Base-by-base conservation (phyloP, 1,140 invertebrate genomes). In the Medauroidea extradentata region DNA sequence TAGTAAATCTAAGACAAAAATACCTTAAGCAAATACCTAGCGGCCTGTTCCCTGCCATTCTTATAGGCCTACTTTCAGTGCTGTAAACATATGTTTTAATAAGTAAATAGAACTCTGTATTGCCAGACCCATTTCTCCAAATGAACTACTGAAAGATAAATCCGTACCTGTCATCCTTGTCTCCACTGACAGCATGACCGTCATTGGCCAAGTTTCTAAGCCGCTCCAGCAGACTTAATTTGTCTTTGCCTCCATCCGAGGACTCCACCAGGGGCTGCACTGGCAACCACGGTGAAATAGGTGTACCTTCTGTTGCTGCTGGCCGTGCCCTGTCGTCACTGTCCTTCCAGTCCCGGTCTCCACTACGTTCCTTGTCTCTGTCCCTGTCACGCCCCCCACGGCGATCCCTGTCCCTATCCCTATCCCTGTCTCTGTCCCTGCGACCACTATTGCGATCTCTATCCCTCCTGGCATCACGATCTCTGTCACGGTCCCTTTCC, bases 151-250 rank as follows among this genome's bases (percentile, higher is more conserved):
- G 25, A 2, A 41, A 38, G n/a, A n/a, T 1, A 53, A 39, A n/a
- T n/a, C n/a, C 29, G 4, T 11, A 34, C 29, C 56, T 63, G 63
- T 44, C 75, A 72, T 14, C 73, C 66, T 56, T 76, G 69, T 57
- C 76, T 3, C 29, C 41, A 43, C 25, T 38, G 11, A n/a, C 24
- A 43, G 53, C 18, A 44, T 61, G 52, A 21, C 63, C 52, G 38
- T 63, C 59, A 48, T 65, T 63, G 3, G 64, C 64, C 18, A 65
- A 25, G 34, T 49, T 65, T 14, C 64, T 38, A 11, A 65, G 39
- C 43, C 64, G 52, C 9, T 65, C 64, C 50, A 65, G 46, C 9
- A 65, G 44, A 14, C 59, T 56, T 14, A 61, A 61, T 16, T 63
- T 63, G 27, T 58, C 53, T 8, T 39, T 23, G 14, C 52, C 52